Conservation (phyloP, 2,113 vertebrate species). For the Addax nasomaculatus region DNA sequence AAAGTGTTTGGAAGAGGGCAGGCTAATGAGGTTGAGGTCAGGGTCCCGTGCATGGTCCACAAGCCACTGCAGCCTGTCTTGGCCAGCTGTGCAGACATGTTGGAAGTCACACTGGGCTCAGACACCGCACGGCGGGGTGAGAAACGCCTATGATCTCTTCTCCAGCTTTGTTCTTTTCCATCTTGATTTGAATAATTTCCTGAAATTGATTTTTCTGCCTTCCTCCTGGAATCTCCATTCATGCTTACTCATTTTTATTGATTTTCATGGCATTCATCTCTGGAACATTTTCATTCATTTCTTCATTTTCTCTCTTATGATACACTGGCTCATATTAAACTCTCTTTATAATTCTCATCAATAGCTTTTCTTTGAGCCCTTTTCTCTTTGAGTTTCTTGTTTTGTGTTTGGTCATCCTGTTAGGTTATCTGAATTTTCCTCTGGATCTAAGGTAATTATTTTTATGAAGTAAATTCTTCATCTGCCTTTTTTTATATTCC, state of each 20-base stretch:
- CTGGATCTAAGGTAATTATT: not conserved
- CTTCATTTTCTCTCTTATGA: not conserved
- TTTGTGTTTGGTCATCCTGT: not conserved
- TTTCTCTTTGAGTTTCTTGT: not conserved
- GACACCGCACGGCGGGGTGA: not conserved
- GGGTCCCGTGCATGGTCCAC: not conserved
- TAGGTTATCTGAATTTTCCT: not conserved
- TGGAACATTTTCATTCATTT: not conserved
- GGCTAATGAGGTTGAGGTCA: conserved; percentile 74
- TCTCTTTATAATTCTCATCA: not conserved
- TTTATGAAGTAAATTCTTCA: not conserved
- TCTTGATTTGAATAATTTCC: not conserved
- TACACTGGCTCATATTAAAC: not conserved
- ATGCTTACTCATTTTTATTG: not conserved
- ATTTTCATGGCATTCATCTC: not conserved
- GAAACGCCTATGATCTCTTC: not conserved
- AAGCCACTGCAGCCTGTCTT: accelerated
- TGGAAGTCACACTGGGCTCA: not conserved
- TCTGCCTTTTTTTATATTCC: not conserved
- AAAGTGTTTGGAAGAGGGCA: conserved; percentile 87
- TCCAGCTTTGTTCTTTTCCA: not conserved
- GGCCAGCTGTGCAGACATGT: accelerated
- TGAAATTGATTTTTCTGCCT: not conserved
- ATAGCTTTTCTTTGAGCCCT: not conserved
- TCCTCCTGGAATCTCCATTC: not conserved